Conservation (phyloP, 2,797 vertebrate species). For the Silurus lanzhouensis region DNA sequence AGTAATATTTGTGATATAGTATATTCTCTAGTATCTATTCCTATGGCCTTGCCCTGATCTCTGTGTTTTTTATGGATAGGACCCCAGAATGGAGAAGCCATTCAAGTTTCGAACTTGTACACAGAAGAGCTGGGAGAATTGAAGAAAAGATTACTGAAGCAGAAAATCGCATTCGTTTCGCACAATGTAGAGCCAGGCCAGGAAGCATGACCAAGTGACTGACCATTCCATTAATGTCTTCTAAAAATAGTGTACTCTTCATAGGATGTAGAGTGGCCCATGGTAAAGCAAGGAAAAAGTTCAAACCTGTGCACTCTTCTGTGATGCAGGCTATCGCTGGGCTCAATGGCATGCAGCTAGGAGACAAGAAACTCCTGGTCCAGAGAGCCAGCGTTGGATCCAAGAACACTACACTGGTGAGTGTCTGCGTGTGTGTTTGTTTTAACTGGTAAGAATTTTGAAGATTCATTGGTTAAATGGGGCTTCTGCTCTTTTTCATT, state of each 20-base stretch:
- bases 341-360: conserved; percentile 91
- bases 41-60: background rate
- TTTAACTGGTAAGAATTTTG: background rate
- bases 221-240: background rate
- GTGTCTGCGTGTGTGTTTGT: conserved; percentile 39
- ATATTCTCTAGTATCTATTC: background rate
- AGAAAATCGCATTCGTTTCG: background rate
- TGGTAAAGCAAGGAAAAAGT: background rate
- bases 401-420: conserved; percentile 91
- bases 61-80: background rate
- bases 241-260: background rate
- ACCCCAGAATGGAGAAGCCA: background rate
- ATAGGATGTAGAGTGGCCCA: background rate
- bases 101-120: background rate
- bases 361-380: conserved; percentile 92
- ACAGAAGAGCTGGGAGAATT: background rate
- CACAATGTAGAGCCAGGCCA: background rate
- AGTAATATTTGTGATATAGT: no score
- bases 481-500: conserved; percentile 5
- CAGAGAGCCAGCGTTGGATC: conserved; percentile 93
- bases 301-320: conserved; percentile 40
- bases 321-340: conserved; percentile 85
- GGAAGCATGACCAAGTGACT: background rate
- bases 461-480: background rate
- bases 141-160: background rate